Conservation (phyloP, 2,797 vertebrate species). For the Chelidonichthys spinosus region DNA sequence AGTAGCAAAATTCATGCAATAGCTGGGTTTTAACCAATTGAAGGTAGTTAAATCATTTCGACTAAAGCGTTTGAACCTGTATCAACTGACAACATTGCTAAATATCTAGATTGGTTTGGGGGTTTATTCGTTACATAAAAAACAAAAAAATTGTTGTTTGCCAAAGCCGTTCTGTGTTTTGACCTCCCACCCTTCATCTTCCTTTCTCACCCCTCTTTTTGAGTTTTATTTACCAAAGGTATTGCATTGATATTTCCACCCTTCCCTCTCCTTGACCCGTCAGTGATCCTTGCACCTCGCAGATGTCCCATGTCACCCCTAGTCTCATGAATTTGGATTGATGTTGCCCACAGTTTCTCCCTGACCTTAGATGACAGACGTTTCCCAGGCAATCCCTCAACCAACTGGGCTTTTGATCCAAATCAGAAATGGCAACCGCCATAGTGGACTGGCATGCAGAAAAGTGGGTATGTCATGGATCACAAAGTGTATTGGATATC, state of each 20-base stretch:
- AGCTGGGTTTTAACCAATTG: too few species aligned
- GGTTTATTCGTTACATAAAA: neutral
- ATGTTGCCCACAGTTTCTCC: slow-evolving; percentile 46
- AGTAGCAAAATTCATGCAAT: too few species aligned
- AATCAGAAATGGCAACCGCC: slow-evolving; percentile 67
- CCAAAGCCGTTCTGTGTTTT: neutral
- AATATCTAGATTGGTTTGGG: too few species aligned
- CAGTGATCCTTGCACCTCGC: slow-evolving; percentile 19
- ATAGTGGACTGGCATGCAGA: slow-evolving; percentile 32
- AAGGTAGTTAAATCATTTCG: too few species aligned
- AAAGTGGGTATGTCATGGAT: slow-evolving; percentile 50
- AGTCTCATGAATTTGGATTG: slow-evolving; percentile 51
- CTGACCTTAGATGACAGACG: slow-evolving; percentile 26
- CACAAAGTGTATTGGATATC: slow-evolving; percentile 30
- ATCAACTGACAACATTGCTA: too few species aligned
- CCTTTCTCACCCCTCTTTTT: neutral
- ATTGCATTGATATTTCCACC: slow-evolving; percentile 10
- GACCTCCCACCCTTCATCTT: neutral
- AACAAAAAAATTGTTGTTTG: neutral
- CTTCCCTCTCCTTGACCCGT: slow-evolving; percentile 42
- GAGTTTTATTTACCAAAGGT: neutral
- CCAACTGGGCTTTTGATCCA: slow-evolving; percentile 61
- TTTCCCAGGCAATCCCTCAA: slow-evolving; percentile 34
- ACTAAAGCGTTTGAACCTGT: too few species aligned
- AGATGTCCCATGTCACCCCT: slow-evolving; percentile 28